Evolutionary conservation across 2,113 vertebrate genomes (phyloP).

Genomic region (Pygoscelis adeliae): DNA sequence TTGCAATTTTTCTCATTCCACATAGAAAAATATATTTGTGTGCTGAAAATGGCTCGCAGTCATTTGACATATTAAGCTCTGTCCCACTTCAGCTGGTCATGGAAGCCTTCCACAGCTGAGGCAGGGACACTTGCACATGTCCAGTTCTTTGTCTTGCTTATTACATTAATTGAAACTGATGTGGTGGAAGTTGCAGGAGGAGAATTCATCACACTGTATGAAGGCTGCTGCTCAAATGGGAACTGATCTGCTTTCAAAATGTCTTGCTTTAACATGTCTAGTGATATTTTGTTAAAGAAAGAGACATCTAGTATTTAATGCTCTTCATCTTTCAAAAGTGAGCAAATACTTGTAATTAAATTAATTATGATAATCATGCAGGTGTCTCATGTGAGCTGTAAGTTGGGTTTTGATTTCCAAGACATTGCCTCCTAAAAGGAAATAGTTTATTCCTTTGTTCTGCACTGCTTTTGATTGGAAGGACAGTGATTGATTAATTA

Average conservation of each 20-base stretch:
- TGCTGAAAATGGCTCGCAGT: background rate
- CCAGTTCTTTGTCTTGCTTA: background rate
- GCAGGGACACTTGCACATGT: background rate
- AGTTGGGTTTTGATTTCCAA: background rate
- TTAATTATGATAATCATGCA: conserved; percentile 19
- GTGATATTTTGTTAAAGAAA: background rate
- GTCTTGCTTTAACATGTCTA: background rate
- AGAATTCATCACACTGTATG: background rate
- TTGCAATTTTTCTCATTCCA: background rate
- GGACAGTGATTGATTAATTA: background rate
- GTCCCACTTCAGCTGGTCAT: background rate
- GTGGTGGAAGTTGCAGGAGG: background rate
- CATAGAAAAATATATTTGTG: background rate
- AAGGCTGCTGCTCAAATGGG: background rate
- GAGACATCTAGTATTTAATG: background rate
- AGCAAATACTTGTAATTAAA: conserved; percentile 37
- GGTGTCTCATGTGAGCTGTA: background rate
- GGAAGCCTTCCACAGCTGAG: background rate
- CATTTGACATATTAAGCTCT: background rate
- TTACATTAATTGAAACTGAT: background rate
- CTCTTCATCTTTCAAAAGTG: background rate
- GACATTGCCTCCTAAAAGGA: background rate
- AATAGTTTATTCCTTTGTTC: background rate
- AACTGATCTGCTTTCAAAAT: background rate
- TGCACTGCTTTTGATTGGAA: background rate